A percentile compares a stretch with the other conserved stretches of the same genome.
Evolutionary conservation across 1,140 invertebrate genomes (phyloP).

Genomic region (Drosophila virilis): DNA sequence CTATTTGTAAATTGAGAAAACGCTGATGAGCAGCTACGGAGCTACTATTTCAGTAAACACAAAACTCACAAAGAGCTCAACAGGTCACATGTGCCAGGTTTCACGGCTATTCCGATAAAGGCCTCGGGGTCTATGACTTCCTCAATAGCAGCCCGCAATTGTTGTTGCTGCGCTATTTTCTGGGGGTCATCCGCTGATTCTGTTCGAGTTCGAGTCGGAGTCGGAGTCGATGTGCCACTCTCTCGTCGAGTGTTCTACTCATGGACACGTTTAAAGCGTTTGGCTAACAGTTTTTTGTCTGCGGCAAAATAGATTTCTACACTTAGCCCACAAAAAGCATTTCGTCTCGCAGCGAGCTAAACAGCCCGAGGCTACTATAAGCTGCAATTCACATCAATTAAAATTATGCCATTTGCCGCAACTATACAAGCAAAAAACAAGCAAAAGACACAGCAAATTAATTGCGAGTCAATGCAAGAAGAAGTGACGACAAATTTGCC

Average conservation of each 20-base stretch:
- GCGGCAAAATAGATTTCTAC: conserved; percentile 36
- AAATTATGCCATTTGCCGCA: conserved; percentile 42
- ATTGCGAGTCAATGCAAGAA: conserved; percentile 29
- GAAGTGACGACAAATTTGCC: conserved; percentile 7
- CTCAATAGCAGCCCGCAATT: conserved; percentile 10
- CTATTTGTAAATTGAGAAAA: background rate
- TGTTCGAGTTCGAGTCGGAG: background rate
- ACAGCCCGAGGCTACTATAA: conserved; percentile 7
- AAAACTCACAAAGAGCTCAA: background rate
- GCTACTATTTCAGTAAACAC: background rate
- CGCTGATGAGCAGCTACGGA: background rate
- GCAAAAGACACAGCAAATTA: conserved; percentile 32
- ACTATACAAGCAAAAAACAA: background rate
- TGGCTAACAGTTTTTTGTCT: conserved; percentile 39
- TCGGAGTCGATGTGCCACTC: background rate
- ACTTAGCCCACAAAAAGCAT: conserved; percentile 38
- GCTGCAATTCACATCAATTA: conserved; percentile 41
- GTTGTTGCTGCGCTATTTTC: conserved; percentile 20
- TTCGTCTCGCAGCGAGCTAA: conserved; percentile 8
- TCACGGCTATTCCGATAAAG: conserved; percentile 4
- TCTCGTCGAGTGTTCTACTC: conserved; percentile 43
- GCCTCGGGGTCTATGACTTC: conserved; percentile 25
- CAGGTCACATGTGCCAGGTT: background rate
- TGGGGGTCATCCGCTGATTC: conserved; percentile 12
- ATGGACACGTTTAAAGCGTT: conserved; percentile 34